Percentiles rank a stretch among this genome's conserved stretches.
These are phyloP conservation scores for Stenolophus ochropezus DNA, from an alignment of 2,888 invertebrate genomes.

Conservation along the genomic window DNA sequence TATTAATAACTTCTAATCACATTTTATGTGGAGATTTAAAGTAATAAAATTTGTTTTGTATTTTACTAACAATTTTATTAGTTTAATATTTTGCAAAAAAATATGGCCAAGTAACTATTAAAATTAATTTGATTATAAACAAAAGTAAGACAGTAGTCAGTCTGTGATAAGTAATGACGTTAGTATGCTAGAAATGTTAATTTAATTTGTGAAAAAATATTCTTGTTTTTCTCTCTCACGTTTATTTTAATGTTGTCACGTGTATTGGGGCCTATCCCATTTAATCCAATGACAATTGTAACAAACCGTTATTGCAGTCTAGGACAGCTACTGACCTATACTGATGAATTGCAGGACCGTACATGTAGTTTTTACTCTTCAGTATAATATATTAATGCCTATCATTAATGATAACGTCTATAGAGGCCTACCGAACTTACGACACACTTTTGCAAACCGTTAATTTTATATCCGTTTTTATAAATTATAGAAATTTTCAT, in stretches of 20 bases:
- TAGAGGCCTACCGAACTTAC: constrained; percentile 11
- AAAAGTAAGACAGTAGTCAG: no score
- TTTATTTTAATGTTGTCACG: constrained; percentile 47
- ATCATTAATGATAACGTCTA: constrained; percentile 16
- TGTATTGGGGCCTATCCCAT: constrained; percentile 41
- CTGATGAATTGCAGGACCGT: constrained; percentile 55
- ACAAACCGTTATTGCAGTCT: constrained; percentile 57
- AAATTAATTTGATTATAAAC: no score
- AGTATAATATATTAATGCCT: constrained; percentile 8
- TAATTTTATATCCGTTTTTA: constrained; percentile 49
- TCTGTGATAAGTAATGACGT: no score
- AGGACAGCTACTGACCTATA: constrained; percentile 60
- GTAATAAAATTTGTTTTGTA: not conserved
- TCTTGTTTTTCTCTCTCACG: constrained; percentile 29
- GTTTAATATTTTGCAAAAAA: no score
- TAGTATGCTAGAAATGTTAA: not conserved
- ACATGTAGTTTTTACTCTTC: constrained; percentile 30
- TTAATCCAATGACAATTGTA: constrained; percentile 54
- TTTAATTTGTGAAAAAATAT: not conserved
- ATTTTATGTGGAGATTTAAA: no score
- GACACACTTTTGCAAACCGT: constrained; percentile 53
- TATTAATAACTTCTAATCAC: not conserved
- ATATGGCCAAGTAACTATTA: no score
- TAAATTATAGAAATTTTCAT: constrained; percentile 33
- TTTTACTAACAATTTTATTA: no score